Conservation (phyloP, 92 coral and sea anemone genomes). For the Meandrina meandrites region DNA sequence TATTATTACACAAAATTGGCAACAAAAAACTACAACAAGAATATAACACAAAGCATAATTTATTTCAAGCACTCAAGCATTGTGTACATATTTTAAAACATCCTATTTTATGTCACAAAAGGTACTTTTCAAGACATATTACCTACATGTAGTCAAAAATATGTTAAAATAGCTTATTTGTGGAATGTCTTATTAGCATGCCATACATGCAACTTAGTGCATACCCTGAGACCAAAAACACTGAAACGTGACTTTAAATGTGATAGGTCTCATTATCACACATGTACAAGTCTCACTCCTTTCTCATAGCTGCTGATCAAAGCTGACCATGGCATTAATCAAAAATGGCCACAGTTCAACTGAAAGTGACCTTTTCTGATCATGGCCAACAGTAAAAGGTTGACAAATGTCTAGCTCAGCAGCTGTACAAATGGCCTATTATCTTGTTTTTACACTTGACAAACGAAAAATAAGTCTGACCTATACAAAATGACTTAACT, state of each 20-base stretch:
- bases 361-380: not conserved
- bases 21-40: not conserved
- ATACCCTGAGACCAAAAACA: not conserved
- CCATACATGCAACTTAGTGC: not conserved
- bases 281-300: not conserved
- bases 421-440: not conserved
- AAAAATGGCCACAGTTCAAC: not conserved
- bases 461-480: no score
- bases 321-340: not conserved
- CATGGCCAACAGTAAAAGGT: not conserved
- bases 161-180: not conserved
- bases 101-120: not conserved
- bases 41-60: not conserved
- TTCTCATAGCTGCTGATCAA: not conserved
- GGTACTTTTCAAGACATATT: not conserved
- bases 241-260: not conserved
- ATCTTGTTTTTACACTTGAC: not conserved
- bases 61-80: slow-evolving; percentile 29
- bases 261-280: not conserved
- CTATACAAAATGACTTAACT: no score
- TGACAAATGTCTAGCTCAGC: not conserved
- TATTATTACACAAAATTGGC: not conserved
- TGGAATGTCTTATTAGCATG: not conserved
- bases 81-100: slow-evolving; percentile 4
- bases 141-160: not conserved